Evolutionary conservation across 2,797 vertebrate species (phyloP), one percentile per base, ranked within the genome.

Genomic region (Podarcis siculus): DNA sequence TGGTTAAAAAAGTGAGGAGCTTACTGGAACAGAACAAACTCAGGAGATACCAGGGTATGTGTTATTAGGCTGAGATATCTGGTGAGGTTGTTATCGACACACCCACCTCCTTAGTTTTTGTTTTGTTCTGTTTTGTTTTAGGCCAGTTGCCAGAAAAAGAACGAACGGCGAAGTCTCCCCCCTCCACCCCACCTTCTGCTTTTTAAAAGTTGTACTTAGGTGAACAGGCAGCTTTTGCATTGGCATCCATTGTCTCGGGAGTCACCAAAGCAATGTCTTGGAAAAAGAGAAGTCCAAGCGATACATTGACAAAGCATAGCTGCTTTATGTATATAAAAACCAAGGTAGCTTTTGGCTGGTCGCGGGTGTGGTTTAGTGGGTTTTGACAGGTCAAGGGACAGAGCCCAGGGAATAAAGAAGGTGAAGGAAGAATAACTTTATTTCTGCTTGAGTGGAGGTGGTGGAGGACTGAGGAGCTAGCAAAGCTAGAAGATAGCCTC

Each of bases 21-120:
- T 92, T 99, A 15, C 89, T 98, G 95, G 97, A 98, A 79, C 97
- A 98, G 92, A 98, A 97, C 93, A 97, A 97, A 89, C 95, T 98
- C 72, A 97, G 95, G 79, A 96, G 93, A 95, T 98, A 97, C 93
- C 97, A 97, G 86, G 98, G 98, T 99, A 96, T 49, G 4, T 87
- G 61, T 73, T 71, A 83, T 39, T 58, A 83, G 27, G 30, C 19
- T 82, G 37, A 66, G n/a, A 32, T 12, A 45, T 67, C 58, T 35
- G 49, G 3, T 55, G 42, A 15, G 69, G 9, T 49, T 42, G 25
- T 30, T 25, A 30, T 15, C 49, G 3, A 49, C 49, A 49, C 49
- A 15, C 49, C 2, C n/a, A 55, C 49, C 13, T 5, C 17, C 21
- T 64, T 64, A 64, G 19, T 4, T 5, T 35, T 75, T 37, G 35